Evolutionary conservation across 35 echinoderm and acorn worm genomes (phyloP), one percentile per base, ranked within the genome.

Genomic region (Eucidaris tribuloides): DNA sequence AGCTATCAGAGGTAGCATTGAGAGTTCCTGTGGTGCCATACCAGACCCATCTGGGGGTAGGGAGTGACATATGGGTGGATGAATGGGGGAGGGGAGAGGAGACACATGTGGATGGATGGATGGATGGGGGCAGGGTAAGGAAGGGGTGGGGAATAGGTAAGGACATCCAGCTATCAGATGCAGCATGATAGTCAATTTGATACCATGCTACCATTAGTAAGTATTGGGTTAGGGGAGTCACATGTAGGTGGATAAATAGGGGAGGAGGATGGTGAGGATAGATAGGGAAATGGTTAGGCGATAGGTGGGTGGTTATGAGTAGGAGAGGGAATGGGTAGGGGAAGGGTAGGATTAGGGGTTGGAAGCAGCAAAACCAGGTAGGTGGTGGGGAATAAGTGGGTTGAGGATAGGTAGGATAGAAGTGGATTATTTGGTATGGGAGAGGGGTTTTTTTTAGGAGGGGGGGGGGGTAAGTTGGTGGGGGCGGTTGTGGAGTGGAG

Each of bases 1-100:
- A 58, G 5, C 28, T 23, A 38, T 7, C 46, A 80, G 1, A 82
- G 81, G 58, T 82, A 93, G 34, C 93, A 90, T 3, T 83, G 68
- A 90, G 56, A 86, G 82, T 27, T 27, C 55, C 20, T 58, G 55
- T 58, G 17, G 5, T 2, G 29, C 17, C 20, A 7, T 58, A 40
- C 85, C 85, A 4, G 56, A 24, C 30, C 9, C 56, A 11, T n/a
- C 56, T 59, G 11, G 30, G 9, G 9, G 56, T 11, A 19, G 3
- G 22, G 5, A 19, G 7, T 2, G 30, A 28, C 20, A 28, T 5
- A 28, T 20, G 56, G 18, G n/a, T 14, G 18, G 43, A 25, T n/a
- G 31, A 4, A 54, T n/a, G 42, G n/a, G 27, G 5, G 28, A 79
- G n/a, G 15, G 4, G 31, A 13, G 20, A 19, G 13, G 31, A 4